phyloP scores from a whole-genome alignment of 2,113 vertebrate genomes.

The Caracal caracal region DNA sequence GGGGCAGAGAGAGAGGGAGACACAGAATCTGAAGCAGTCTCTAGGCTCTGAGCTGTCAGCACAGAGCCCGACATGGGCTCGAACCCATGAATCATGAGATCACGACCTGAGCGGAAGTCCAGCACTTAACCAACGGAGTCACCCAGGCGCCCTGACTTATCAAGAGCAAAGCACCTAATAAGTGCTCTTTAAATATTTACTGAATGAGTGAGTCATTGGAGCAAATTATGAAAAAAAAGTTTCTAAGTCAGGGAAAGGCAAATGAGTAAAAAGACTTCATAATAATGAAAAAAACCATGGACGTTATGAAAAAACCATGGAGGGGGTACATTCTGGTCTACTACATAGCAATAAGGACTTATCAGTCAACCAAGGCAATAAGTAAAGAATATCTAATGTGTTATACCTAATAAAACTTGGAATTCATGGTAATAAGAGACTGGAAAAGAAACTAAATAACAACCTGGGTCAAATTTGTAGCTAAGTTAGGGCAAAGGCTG shows the following conservation, averaged over 20 bases:
- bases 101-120: no score
- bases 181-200: conserved; percentile 20
- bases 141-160: no score
- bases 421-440: conserved; percentile 31
- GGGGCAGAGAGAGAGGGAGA: no score
- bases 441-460: conserved; percentile 32
- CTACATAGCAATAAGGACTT: neutral
- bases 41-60: no score
- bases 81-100: no score
- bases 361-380: neutral
- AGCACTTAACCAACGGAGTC: no score
- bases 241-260: conserved; percentile 26
- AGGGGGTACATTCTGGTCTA: neutral
- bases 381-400: conserved; percentile 16
- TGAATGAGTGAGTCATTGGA: neutral
- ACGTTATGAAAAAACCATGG: neutral
- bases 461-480: conserved; percentile 20
- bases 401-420: neutral
- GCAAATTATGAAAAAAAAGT: conserved; percentile 10
- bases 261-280: conserved; percentile 35
- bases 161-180: neutral
- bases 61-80: no score
- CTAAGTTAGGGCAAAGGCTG: neutral
- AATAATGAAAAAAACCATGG: neutral
- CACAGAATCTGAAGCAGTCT: no score